Conservation (phyloP, 2,888 invertebrate species). For the Siphlonurus alternatus region DNA sequence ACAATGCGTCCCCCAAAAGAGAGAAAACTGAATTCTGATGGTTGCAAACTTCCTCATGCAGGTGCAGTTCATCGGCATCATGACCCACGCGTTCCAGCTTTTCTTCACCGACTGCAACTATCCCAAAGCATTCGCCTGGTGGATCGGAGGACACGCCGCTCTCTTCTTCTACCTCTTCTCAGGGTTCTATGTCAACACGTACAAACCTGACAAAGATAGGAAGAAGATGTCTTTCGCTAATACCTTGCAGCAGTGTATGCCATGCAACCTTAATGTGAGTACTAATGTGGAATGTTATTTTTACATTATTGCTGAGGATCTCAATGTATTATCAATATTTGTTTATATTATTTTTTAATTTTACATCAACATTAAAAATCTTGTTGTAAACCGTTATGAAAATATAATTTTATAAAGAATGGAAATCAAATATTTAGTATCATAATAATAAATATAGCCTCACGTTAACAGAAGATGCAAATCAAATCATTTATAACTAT, state of each 20-base stretch:
- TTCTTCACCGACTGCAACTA: constrained; percentile 84
- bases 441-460: no score
- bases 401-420: no score
- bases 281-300: no score
- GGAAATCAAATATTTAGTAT: no score
- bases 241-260: neutral
- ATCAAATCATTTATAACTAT: no score
- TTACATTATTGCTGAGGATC: neutral
- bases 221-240: neutral
- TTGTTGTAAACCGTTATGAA: no score
- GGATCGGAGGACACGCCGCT: constrained; percentile 89
- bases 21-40: no score
- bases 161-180: constrained; percentile 93
- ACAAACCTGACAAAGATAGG: constrained; percentile 40
- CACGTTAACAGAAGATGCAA: no score
- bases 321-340: no score
- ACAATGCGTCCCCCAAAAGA: neutral
- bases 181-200: constrained; percentile 79
- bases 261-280: neutral
- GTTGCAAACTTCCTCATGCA: constrained; percentile 29
- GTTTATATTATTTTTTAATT: no score
- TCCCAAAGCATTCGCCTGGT: constrained; percentile 82
- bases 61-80: constrained; percentile 79
- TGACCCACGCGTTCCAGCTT: constrained; percentile 84
- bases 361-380: no score